phyloP scores from a whole-genome alignment of 2,797 vertebrate genomes.

The Gadopsis marmoratus region DNA sequence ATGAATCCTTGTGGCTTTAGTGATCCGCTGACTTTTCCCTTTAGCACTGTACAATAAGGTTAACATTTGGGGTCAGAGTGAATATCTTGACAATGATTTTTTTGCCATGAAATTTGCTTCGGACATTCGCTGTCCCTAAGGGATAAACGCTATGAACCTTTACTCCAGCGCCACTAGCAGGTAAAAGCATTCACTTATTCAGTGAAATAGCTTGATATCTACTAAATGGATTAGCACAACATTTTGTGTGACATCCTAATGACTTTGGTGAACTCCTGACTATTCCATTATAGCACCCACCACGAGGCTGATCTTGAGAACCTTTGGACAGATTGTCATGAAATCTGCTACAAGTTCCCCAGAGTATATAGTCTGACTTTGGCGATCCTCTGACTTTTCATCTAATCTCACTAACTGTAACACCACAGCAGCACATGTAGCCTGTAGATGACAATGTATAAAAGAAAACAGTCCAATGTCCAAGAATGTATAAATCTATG shows the following conservation, averaged over 20 bases:
- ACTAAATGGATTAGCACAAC: neutral
- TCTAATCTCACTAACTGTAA: neutral
- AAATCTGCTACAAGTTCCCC: neutral
- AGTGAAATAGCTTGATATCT: neutral
- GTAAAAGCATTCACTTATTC: neutral
- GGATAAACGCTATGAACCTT: neutral
- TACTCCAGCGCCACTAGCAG: neutral
- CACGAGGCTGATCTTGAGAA: neutral
- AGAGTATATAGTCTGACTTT: neutral
- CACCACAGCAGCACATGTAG: slow-evolving; percentile 20
- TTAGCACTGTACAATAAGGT: neutral
- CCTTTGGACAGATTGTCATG: neutral
- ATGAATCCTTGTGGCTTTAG: neutral
- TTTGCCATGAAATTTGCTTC: neutral
- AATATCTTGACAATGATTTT: neutral
- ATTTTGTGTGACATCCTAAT: neutral
- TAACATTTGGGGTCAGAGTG: neutral
- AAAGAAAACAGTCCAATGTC: slow-evolving; percentile 3
- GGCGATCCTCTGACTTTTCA: neutral
- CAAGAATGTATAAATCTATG: slow-evolving; percentile 11
- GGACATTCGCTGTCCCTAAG: neutral
- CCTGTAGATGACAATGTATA: neutral
- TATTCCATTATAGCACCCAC: neutral
- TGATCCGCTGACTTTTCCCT: neutral
- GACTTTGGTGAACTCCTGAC: neutral